Base-by-base conservation (phyloP, 35 echinoderm and acorn worm genomes). In the Amphiura filiformis region DNA sequence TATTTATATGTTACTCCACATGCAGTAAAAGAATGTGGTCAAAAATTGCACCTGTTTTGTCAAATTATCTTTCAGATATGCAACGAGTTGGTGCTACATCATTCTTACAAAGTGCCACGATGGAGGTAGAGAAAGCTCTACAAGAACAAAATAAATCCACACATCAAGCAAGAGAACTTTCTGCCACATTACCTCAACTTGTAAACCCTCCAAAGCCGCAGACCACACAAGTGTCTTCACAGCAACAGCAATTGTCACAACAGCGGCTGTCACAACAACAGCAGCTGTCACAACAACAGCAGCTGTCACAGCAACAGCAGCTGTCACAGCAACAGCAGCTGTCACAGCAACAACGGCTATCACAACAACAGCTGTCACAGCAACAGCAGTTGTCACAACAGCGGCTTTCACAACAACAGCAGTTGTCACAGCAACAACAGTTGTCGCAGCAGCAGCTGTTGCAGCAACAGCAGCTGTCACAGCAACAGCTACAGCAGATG, bases 61-160 rank as follows among this genome's bases (percentile, higher is more conserved):
- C n/a, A n/a, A n/a, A n/a, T n/a, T n/a, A n/a, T 18, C 37, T 41
- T 39, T 39, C 37, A 81, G 79, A 81, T 81, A 36, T 81, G 12
- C 14, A 36, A 26, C 3, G 79, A 42, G 38, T 41, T 11, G 31
- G 39, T 13, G 5, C 83, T 38, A 13, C 83, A 14, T 39, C 47
- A 34, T 85, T 61, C 32, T 32, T 85, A 1, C 83, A 61, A 36
- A 61, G 47, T 35, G 44, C 83, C 20, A 85, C 49, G 18, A 61
- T 61, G 47, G 83, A 85, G 65, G 83, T 85, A 44, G 83, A 85
- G 34, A 85, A 85, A 38, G 83, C 83, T 64, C 56, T 85, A 15
- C 83, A 85, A 64, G 83, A 65, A 65, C 83, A 85, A 23, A 85
- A 65, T 61, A 61, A 85, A 70, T 28, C 23, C 34, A 47, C 17